Base-by-base conservation (phyloP, 2,797 vertebrate genomes). In the Moxostoma hubbsi region DNA sequence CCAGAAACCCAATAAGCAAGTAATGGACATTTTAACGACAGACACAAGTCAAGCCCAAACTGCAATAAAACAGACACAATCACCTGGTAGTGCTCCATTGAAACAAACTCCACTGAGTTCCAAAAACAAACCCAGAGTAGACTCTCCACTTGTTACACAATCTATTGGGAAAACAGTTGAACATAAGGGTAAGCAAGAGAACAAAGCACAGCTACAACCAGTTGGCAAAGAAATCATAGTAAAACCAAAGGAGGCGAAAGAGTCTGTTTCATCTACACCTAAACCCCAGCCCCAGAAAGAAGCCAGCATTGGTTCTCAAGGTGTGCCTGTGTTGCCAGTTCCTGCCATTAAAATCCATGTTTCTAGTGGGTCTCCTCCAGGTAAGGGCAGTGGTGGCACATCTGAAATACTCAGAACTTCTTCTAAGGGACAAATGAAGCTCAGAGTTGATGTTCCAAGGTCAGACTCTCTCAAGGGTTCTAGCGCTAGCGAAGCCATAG, bases 231-330 rank as follows among this genome's bases (percentile, higher is more conserved):
- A 89, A 61, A 85, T 51, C 61, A 43, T 54, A 0, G 88, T 77
- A 75, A 93, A 89, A 85, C 89, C 79, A 57, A 93, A 91, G 88
- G 90, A 92, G 1, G 92, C 85, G 80, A 83, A 76, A 79, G 11
- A 72, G 45, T 78, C 82, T 0, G 57, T 82, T 18, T 51, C 72
- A 1, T 9, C 74, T 61, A 12, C 77, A 2, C 36, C 75, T 62
- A 89, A 59, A 50, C 64, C 58, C 36, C 80, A 80, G 63, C 73
- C 83, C 73, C 86, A 73, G 66, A 91, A 85, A 83, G 89, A 90
- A 57, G 81, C 72, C 54, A 58, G 9, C 0, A 63, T 85, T 16
- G 79, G 81, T 71, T 12, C 84, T 50, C 86, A 79, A 47, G 65
- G 85, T 0, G 83, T 87, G 0, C 80, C 81, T 0, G 85, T 85